Conservation (phyloP, 2,797 vertebrate genomes). For the Trachurus trachurus region DNA sequence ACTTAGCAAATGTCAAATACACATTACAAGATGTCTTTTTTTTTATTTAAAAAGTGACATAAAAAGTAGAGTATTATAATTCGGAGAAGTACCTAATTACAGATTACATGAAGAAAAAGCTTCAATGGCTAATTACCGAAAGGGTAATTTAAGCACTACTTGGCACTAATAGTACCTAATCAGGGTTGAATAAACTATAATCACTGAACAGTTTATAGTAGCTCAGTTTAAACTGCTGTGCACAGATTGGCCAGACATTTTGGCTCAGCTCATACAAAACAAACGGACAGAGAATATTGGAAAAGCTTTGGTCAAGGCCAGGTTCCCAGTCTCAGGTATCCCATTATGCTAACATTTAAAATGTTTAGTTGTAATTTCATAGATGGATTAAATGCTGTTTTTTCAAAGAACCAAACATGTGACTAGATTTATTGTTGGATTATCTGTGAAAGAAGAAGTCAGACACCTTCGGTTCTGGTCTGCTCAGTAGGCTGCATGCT, state of each 20-base stretch:
- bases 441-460: background rate
- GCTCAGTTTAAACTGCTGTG: background rate
- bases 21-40: background rate
- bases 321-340: background rate
- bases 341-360: background rate
- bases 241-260: background rate
- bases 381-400: background rate
- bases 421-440: background rate
- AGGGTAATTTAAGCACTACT: background rate
- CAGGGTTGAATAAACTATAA: conserved; percentile 23
- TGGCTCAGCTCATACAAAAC: background rate
- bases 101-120: background rate
- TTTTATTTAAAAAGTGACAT: background rate
- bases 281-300: background rate
- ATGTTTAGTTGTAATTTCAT: background rate
- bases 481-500: background rate
- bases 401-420: background rate
- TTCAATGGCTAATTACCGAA: background rate
- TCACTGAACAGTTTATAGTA: conserved; percentile 10
- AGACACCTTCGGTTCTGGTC: background rate
- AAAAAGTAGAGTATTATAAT: background rate
- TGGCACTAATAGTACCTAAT: conserved; percentile 18
- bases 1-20: background rate
- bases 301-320: background rate
- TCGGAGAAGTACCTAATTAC: background rate